Base-by-base conservation (phyloP, 2,888 invertebrate genomes). In the Epinotia brunnichana region DNA sequence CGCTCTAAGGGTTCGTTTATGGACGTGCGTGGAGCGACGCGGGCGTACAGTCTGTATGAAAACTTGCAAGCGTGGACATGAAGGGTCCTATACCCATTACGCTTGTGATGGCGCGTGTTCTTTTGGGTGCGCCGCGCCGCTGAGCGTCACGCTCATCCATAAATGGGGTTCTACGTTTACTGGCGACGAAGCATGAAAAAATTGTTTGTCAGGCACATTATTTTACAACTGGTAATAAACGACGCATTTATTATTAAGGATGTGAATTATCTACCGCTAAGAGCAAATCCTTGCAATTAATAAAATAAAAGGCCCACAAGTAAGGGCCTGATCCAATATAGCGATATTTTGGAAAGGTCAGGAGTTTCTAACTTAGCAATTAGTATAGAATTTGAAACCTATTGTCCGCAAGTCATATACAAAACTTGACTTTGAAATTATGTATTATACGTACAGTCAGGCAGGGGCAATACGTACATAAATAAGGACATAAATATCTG, bases 341-440 rank as follows among this genome's bases (percentile, higher is more conserved):
- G 21, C 41, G 56, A 41, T 56, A 15, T 54, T 53, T 64, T 39
- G 3, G 35, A 35, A 53, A 44, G 44, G 15, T 44, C 48, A 7
- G 53, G 53, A 17, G 17, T 19, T 19, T 19, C 17, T 11, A 53
- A 3, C 7, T 19, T 17, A 19, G 9, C 19, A 53, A 53, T 19
- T 53, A 19, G n/a, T n/a, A 44, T n/a, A 48, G 5, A 48, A 48
- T 48, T n/a, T n/a, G n/a, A 2, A n/a, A 13, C 19, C 10, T 13
- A 19, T 44, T 13, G 61, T 10, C 11, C 1, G 35, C 35, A 60
- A 41, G 1, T 62, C 5, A n/a, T n/a, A 48, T 17, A 53, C n/a
- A n/a, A n/a, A 15, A 54, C 21, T 51, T 9, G n/a, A 15, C 10
- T 66, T 64, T 54, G 11, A 53, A 41, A 15, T 61, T 21, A 61